Evolutionary conservation across 2,888 invertebrate genomes (phyloP).

Genomic region (Netelia fuscicornis): DNA sequence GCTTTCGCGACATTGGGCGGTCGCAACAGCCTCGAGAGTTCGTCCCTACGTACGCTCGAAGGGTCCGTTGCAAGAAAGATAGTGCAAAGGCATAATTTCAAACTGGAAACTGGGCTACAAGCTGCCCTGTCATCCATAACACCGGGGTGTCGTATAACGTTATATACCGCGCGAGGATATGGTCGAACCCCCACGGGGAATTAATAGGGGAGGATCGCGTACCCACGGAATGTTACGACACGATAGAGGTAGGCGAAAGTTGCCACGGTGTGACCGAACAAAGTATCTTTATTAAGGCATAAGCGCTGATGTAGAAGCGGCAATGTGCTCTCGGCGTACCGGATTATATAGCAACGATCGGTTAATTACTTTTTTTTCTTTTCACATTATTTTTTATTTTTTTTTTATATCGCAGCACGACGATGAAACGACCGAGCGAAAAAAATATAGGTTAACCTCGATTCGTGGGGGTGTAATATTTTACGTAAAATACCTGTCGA

Average conservation of each 20-base stretch:
- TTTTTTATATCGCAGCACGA: no score
- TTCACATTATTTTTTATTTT: background rate
- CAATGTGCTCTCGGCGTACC: conserved; percentile 20
- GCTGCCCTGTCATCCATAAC: conserved; percentile 63
- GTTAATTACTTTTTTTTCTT: conserved; percentile 64
- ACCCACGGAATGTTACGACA: conserved; percentile 61
- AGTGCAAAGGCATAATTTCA: conserved; percentile 63
- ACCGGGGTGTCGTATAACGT: conserved; percentile 57
- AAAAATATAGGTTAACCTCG: no score
- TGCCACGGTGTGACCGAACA: conserved; percentile 59
- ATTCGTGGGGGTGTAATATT: no score
- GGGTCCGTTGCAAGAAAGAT: conserved; percentile 22
- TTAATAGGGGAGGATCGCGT: conserved; percentile 65
- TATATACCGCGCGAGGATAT: background rate
- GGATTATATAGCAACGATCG: conserved; percentile 60
- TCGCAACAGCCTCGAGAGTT: conserved; percentile 7
- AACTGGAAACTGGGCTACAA: conserved; percentile 69
- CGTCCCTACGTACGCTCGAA: background rate
- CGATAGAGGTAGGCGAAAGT: conserved; percentile 57
- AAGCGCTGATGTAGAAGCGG: conserved; percentile 66
- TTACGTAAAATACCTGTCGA: no score
- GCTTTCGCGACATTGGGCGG: conserved; percentile 48
- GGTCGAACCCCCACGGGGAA: conserved; percentile 59
- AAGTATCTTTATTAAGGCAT: conserved; percentile 67
- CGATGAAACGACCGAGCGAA: no score